phyloP scores from a whole-genome alignment of 2,113 vertebrate genomes.

The Gadus macrocephalus region DNA sequence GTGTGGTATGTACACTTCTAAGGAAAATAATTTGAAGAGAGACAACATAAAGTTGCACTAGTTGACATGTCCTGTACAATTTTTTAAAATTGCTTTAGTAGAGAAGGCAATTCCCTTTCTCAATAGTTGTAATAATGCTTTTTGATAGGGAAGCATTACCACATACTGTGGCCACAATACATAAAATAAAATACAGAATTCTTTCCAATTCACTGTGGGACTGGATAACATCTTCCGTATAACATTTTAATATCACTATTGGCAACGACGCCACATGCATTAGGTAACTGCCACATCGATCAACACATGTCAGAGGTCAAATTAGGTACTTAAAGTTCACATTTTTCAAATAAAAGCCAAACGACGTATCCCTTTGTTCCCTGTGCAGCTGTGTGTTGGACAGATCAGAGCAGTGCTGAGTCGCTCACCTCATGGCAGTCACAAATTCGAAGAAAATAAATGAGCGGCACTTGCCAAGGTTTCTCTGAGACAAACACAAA shows the following conservation, averaged over 20 bases:
- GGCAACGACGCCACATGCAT: too few species aligned
- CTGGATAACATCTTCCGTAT: too few species aligned
- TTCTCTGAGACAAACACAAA: slow-evolving; percentile 46
- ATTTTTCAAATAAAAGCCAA: too few species aligned
- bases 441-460: slow-evolving; percentile 19
- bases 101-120: background rate
- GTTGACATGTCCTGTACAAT: background rate
- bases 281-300: too few species aligned
- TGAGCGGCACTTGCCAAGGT: slow-evolving; percentile 38
- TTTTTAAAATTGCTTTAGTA: background rate
- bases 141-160: background rate
- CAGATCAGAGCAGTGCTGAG: too few species aligned
- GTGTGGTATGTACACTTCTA: background rate
- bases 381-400: too few species aligned
- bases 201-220: too few species aligned
- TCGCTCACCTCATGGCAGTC: slow-evolving; percentile 7
- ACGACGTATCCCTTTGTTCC: too few species aligned
- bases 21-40: background rate
- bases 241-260: too few species aligned
- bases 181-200: background rate
- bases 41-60: background rate
- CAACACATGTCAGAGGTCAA: too few species aligned
- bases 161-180: background rate
- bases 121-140: background rate
- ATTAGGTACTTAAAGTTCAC: too few species aligned